A percentile compares a stretch with the other conserved stretches of the same genome.
Evolutionary conservation across 2,113 vertebrate species (phyloP).

Genomic region (Accipiter virgatus): DNA sequence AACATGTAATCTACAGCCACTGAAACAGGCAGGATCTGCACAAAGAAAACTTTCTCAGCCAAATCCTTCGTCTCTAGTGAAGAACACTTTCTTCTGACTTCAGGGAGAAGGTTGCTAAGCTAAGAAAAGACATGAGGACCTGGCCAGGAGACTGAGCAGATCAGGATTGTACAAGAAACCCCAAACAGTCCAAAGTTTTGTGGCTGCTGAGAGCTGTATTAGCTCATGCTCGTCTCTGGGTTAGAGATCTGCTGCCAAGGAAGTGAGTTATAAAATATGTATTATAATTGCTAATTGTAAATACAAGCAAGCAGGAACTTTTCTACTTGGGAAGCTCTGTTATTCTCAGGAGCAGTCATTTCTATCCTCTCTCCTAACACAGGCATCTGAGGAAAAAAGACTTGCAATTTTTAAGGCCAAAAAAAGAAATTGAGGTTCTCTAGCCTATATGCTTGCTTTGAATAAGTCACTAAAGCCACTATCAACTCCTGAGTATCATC

Average conservation of each 20-base stretch:
- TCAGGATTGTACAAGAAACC: background rate
- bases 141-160: background rate
- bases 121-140: background rate
- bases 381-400: background rate
- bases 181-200: background rate
- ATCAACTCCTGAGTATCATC: background rate
- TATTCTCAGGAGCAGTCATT: background rate
- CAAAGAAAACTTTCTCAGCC: background rate
- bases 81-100: background rate
- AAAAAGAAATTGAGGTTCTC: background rate
- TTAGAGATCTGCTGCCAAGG: background rate
- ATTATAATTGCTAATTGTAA: background rate
- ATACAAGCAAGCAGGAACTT: background rate
- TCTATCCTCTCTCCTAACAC: background rate
- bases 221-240: background rate
- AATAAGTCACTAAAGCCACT: background rate
- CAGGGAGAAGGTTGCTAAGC: background rate
- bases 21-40: background rate
- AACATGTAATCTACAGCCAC: fast-evolving
- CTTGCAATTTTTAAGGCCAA: background rate
- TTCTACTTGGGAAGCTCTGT: background rate
- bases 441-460: background rate
- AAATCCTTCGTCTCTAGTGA: background rate
- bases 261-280: background rate
- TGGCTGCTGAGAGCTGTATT: background rate